These are phyloP conservation scores for Stigmatopora nigra DNA, from an alignment of 2,113 vertebrate genomes.

Conservation along the genomic window DNA sequence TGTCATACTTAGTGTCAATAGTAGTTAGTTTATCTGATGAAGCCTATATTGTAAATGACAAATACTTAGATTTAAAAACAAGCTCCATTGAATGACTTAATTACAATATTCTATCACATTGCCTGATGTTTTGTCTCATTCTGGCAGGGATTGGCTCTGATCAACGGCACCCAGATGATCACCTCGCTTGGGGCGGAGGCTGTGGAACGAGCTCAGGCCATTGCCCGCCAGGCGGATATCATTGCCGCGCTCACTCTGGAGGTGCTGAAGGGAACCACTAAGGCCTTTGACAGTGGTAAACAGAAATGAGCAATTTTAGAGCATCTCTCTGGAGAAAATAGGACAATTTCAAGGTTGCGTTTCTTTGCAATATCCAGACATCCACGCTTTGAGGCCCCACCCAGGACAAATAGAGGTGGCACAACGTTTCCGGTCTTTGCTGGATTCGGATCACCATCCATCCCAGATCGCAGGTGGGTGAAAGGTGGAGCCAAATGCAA, in stretches of 20 bases:
- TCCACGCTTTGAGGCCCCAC: constrained; percentile 86
- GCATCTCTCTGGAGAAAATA: background rate
- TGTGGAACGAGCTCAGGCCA: constrained; percentile 83
- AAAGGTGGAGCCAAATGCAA: constrained; percentile 43
- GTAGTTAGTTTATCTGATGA: no score
- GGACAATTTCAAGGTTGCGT: background rate
- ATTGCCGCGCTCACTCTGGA: constrained; percentile 92
- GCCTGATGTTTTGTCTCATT: background rate
- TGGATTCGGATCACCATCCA: constrained; percentile 95
- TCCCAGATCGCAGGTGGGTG: constrained; percentile 98
- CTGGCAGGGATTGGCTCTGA: constrained; percentile 87
- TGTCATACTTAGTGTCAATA: no score
- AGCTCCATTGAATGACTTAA: background rate
- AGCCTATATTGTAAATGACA: no score
- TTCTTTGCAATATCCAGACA: constrained; percentile 68
- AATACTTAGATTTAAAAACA: no score
- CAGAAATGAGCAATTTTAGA: background rate
- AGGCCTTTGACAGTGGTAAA: constrained; percentile 93
- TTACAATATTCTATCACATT: background rate
- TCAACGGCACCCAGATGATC: constrained; percentile 99
- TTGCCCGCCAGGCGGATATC: constrained; percentile 90
- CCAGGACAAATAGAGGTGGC: constrained; percentile 90
- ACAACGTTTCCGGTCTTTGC: constrained; percentile 86
- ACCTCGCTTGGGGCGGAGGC: constrained; percentile 95
- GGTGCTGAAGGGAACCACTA: constrained; percentile 95